Evolutionary conservation across 1,140 invertebrate genomes (phyloP).

Genomic region (Drosophila repleta): DNA sequence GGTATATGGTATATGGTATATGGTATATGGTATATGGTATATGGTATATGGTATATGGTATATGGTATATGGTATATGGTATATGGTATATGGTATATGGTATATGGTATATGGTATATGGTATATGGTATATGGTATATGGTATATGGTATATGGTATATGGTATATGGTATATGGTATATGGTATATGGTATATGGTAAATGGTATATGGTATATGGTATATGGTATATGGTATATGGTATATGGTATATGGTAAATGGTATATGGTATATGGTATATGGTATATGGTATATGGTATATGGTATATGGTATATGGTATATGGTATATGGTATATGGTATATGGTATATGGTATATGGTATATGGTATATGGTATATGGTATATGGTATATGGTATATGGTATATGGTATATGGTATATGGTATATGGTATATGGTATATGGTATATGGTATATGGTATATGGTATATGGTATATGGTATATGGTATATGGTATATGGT

Average conservation of each 20-base stretch:
- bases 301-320: neutral
- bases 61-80: neutral
- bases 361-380: neutral
- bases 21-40: neutral
- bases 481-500: no score
- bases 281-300: neutral
- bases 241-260: neutral
- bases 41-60: neutral
- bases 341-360: neutral
- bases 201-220: neutral
- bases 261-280: neutral
- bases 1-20: neutral
- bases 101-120: neutral
- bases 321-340: neutral
- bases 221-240: neutral
- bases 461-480: no score
- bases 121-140: neutral
- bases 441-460: no score
- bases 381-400: neutral
- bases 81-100: neutral
- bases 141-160: neutral
- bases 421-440: neutral
- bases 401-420: neutral
- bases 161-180: neutral
- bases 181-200: neutral